Conservation (phyloP, 2,888 invertebrate genomes). For the Drosophila anomelani region DNA sequence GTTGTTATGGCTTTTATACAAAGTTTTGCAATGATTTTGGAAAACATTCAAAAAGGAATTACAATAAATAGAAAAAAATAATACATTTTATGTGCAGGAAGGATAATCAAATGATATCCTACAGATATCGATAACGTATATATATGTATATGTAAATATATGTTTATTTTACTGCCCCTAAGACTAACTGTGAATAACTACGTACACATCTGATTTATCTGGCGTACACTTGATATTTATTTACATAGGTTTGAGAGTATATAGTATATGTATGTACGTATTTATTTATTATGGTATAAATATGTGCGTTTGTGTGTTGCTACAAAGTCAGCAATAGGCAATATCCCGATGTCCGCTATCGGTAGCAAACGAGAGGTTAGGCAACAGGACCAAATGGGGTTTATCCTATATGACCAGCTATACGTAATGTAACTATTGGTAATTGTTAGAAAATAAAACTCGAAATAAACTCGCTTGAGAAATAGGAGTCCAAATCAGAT, state of each 20-base stretch:
- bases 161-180: constrained; percentile 23
- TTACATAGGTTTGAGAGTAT: constrained; percentile 37
- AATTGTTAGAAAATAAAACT: constrained; percentile 10
- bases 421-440: constrained; percentile 86
- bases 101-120: constrained; percentile 1
- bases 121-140: constrained; percentile 2
- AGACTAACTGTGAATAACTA: constrained; percentile 29
- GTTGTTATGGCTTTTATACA: constrained; percentile 78
- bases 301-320: constrained; percentile 18
- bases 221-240: constrained; percentile 18
- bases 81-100: constrained; percentile 27
- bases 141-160: background rate
- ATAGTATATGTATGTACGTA: constrained; percentile 16
- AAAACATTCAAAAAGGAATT: constrained; percentile 53
- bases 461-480: background rate
- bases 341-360: constrained; percentile 14
- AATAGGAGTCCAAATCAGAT: background rate
- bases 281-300: constrained; percentile 35
- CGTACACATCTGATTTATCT: constrained; percentile 2
- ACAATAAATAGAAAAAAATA: constrained; percentile 48
- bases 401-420: constrained; percentile 86
- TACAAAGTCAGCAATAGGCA: constrained; percentile 24
- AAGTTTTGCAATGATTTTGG: constrained; percentile 47
- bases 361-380: constrained; percentile 6
- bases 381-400: constrained; percentile 30